A percentile compares a stretch with the other conserved stretches of the same genome.
Evolutionary conservation across 2,888 invertebrate species (phyloP).

Genomic region (Tryphoninae sp.): DNA sequence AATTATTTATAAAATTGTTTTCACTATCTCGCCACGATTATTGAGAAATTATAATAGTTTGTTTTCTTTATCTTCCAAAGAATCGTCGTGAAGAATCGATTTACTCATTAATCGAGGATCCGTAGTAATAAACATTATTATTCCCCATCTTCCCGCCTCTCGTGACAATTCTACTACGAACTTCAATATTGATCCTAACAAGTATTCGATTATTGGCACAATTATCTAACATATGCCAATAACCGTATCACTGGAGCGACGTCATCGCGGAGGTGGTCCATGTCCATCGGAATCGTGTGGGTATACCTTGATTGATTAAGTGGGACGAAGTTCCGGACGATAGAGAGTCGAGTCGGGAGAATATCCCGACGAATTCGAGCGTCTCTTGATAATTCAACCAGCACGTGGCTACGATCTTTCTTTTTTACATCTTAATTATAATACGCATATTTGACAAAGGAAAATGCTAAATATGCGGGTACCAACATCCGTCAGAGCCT

Average conservation of each 20-base stretch:
- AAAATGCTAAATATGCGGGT: conserved; percentile 35
- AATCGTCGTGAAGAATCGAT: too few relatives aligned
- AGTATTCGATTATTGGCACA: not conserved
- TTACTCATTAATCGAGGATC: too few relatives aligned
- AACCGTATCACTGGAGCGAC: conserved; percentile 1
- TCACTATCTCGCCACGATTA: too few relatives aligned
- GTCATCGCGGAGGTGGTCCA: conserved; percentile 2
- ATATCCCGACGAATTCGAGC: conserved; percentile 1
- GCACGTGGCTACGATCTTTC: not conserved
- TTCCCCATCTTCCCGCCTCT: too few relatives aligned
- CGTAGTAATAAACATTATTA: too few relatives aligned
- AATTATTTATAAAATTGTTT: too few relatives aligned
- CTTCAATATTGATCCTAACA: too few relatives aligned
- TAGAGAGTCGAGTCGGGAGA: conserved; percentile 1
- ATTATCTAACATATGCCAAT: not conserved
- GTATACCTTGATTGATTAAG: conserved; percentile 1
- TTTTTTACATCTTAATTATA: too few relatives aligned
- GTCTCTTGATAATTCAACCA: not conserved
- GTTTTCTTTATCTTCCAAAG: too few relatives aligned
- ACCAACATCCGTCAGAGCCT: conserved; percentile 25
- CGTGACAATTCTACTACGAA: too few relatives aligned
- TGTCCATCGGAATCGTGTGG: not conserved
- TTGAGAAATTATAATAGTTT: too few relatives aligned
- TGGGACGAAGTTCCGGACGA: conserved; percentile 18
- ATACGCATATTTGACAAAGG: conserved; percentile 2